phyloP scores from a whole-genome alignment of 2,888 invertebrate genomes.

The Brenthis ino region DNA sequence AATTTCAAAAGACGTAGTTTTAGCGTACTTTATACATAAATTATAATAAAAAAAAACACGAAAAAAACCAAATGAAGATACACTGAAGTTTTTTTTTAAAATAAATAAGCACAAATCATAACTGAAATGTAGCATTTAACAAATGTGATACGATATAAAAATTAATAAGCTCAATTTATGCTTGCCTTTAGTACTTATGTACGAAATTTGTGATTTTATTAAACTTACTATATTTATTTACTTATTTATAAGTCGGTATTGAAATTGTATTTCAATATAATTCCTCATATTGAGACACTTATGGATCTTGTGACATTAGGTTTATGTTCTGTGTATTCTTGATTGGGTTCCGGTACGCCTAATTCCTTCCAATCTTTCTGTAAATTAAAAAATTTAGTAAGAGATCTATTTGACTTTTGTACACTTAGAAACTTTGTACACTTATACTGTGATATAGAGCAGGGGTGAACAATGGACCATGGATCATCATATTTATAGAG shows the following conservation, averaged over 20 bases:
- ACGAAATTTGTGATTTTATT: background rate
- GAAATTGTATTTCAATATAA: background rate
- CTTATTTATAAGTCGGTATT: background rate
- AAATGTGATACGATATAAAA: too few species aligned
- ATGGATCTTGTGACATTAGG: slow-evolving; percentile 40
- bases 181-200: slow-evolving; percentile 14
- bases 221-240: slow-evolving; percentile 14
- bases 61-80: too few species aligned
- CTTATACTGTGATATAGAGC: too few species aligned
- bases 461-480: too few species aligned
- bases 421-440: background rate
- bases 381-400: slow-evolving; percentile 34
- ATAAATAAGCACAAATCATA: too few species aligned
- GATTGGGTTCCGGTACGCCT: slow-evolving; percentile 65
- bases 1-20: too few species aligned
- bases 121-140: too few species aligned
- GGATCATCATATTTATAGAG: too few species aligned
- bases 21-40: too few species aligned
- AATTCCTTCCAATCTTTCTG: slow-evolving; percentile 75
- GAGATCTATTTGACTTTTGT: too few species aligned
- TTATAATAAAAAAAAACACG: too few species aligned
- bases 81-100: too few species aligned
- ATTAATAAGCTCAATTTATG: slow-evolving; percentile 1
- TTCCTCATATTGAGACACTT: slow-evolving; percentile 40
- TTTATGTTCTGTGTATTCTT: slow-evolving; percentile 33